Base-by-base conservation (phyloP, 1,140 invertebrate species). In the Drosophila pandora region DNA sequence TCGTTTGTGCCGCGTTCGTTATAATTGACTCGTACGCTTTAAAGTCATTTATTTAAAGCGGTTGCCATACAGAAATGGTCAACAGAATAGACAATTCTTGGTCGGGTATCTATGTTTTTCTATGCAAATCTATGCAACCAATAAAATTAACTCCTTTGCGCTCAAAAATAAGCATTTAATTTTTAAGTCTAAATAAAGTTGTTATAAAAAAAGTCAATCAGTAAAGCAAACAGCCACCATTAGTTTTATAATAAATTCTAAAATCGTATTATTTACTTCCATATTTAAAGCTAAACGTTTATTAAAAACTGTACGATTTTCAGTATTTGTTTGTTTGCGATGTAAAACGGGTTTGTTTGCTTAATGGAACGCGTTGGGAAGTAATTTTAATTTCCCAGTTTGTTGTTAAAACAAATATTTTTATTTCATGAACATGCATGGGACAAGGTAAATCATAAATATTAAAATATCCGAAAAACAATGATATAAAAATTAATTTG, bases 401-500 rank as follows among this genome's bases (percentile, higher is more conserved):
- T 37, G 34, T 75, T 75, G 39, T 57, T 56, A 58, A 39, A 48
- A 39, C 65, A 69, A 68, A 68, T 32, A 62, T 62, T 54, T 61
- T 43, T 45, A 32, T 62, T 54, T 62, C 10, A n/a, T 8, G 17
- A 32, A 43, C 37, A 13, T 28, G 49, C 34, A 37, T 53, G 49
- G 34, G 37, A 8, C 41, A 25, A 32, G 21, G 41, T 56, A 39
- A 57, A 69, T 25, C 63, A 69, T 69, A 57, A 57, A 69, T 70
- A 69, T 69, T 57, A 41, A 57, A 56, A 69, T 69, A 34, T 23
- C 3, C 22, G 43, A 13, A 68, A 13, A 68, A 56, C 23, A 47
- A 47, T n/a, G 34, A 53, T 58, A 75, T 54, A 57, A 8, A 75
- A 75, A 75, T 75, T 74, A 75, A 65, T 65, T 58, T 65, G 47